phyloP scores from a whole-genome alignment of 2,888 invertebrate genomes.

The Eupsilia transversa region DNA sequence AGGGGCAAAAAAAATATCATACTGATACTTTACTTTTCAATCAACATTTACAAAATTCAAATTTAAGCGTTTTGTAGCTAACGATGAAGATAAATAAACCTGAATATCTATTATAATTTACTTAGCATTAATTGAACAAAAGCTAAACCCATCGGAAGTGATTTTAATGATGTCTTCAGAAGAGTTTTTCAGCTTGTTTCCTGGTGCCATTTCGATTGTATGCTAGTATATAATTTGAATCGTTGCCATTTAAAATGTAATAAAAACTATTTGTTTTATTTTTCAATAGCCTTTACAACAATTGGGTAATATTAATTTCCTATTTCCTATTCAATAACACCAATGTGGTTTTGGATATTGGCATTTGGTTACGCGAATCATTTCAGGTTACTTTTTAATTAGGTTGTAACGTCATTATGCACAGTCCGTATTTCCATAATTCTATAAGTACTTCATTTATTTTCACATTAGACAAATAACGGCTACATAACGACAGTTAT shows the following conservation, averaged over 20 bases:
- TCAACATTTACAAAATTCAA: neutral
- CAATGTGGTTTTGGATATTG: neutral
- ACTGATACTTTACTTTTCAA: neutral
- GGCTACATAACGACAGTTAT: too few species aligned
- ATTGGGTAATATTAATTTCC: slow-evolving; percentile 15
- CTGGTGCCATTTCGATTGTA: slow-evolving; percentile 37
- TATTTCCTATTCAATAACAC: slow-evolving; percentile 10
- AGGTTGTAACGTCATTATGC: neutral
- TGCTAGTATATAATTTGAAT: slow-evolving; percentile 16
- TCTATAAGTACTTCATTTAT: too few species aligned
- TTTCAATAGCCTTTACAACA: neutral
- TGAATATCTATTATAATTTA: neutral
- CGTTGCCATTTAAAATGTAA: slow-evolving; percentile 21
- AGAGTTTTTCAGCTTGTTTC: slow-evolving; percentile 19
- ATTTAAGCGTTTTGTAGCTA: neutral
- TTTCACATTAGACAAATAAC: too few species aligned
- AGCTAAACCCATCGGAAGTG: slow-evolving; percentile 20
- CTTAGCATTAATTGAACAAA: slow-evolving; percentile 9
- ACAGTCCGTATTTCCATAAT: neutral
- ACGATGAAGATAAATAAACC: neutral
- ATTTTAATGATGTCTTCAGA: slow-evolving; percentile 28
- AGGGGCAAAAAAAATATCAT: neutral
- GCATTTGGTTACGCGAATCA: slow-evolving; percentile 5
- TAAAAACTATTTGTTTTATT: slow-evolving; percentile 28
- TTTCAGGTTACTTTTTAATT: neutral